These are phyloP conservation scores for Falco columbarius DNA, from an alignment of 2,797 vertebrate species.

Conservation along the genomic window DNA sequence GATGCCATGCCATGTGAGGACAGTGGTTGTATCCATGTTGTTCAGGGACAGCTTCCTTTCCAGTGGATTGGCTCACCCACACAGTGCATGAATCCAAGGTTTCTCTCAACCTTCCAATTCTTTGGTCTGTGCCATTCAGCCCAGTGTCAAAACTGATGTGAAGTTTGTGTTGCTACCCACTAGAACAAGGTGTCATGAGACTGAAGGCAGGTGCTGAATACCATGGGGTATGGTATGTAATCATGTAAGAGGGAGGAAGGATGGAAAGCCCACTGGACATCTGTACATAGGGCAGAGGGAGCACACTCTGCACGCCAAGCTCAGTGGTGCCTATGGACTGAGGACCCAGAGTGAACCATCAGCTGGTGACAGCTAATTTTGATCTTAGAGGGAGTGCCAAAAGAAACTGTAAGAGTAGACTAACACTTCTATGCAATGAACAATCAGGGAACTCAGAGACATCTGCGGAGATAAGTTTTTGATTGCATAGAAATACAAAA, in stretches of 20 bases:
- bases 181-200: rapidly evolving
- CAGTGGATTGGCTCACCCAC: neutral
- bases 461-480: neutral
- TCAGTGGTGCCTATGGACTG: neutral
- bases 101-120: neutral
- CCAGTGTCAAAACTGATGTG: neutral
- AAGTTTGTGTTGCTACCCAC: neutral
- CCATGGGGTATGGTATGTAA: neutral
- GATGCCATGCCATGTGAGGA: rapidly evolving
- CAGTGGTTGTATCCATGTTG: neutral
- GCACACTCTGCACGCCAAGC: neutral
- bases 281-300: neutral
- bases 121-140: neutral
- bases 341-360: neutral
- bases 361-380: neutral
- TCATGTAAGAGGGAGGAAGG: neutral
- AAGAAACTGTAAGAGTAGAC: neutral
- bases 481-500: neutral
- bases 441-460: neutral
- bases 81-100: neutral
- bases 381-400: neutral
- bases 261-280: neutral
- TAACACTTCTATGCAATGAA: neutral
- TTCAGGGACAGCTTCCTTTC: neutral
- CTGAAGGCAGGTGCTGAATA: neutral